Evolutionary conservation across 2,888 invertebrate genomes (phyloP).

Genomic region (Tanaodytes sp.): DNA sequence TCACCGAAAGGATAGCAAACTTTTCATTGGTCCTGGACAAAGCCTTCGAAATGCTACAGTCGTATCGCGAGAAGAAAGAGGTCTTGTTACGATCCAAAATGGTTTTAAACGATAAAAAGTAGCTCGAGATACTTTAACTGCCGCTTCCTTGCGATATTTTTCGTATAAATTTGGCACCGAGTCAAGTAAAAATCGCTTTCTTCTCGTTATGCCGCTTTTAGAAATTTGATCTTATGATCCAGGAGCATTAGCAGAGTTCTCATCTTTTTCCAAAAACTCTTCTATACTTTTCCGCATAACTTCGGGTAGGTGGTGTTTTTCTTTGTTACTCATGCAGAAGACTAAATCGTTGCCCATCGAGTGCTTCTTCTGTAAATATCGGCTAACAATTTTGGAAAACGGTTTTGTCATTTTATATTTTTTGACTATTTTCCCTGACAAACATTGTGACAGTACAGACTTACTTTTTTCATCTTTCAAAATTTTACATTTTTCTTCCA

Average conservation of each 20-base stretch:
- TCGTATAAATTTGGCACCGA: conserved; percentile 32
- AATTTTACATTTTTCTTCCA: conserved; percentile 19
- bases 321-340: conserved; percentile 23
- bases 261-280: conserved; percentile 41
- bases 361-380: conserved; percentile 25
- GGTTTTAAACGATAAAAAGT: conserved; percentile 38
- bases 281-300: conserved; percentile 25
- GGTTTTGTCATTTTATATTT: conserved; percentile 27
- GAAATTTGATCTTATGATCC: conserved; percentile 32
- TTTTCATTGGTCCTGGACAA: conserved; percentile 90
- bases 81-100: conserved; percentile 37
- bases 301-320: conserved; percentile 14
- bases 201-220: conserved; percentile 20
- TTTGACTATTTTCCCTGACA: conserved; percentile 28
- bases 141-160: conserved; percentile 31
- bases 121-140: conserved; percentile 27
- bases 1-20: conserved; percentile 93
- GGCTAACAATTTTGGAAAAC: conserved; percentile 13
- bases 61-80: conserved; percentile 72
- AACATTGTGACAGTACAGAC: conserved; percentile 27
- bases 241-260: conserved; percentile 39
- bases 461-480: conserved; percentile 32
- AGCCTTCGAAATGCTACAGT: conserved; percentile 90
- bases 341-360: neutral
- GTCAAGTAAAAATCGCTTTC: conserved; percentile 36